A percentile compares a stretch with the other conserved stretches of the same genome.
Conservation (phyloP, 1,140 invertebrate species). For the Lerema accius region DNA sequence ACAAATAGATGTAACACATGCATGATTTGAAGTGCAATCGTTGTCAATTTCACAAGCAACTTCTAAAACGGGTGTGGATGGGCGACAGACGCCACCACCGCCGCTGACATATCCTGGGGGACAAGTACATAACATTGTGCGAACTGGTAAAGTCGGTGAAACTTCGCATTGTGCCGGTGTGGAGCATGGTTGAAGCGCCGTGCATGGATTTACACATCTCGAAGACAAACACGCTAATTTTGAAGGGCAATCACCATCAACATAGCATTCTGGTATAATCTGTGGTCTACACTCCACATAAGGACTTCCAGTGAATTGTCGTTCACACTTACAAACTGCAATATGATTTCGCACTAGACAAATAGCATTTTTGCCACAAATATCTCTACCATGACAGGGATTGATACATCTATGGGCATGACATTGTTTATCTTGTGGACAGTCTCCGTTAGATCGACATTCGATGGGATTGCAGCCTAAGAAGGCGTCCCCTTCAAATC, state of each 20-base stretch:
- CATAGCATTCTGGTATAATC: constrained; percentile 89
- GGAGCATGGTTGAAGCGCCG: constrained; percentile 89
- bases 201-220: constrained; percentile 93
- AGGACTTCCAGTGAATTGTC: constrained; percentile 89
- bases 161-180: constrained; percentile 92
- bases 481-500: constrained; percentile 91
- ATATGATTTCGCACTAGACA: constrained; percentile 92
- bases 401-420: constrained; percentile 93
- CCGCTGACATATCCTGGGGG: constrained; percentile 93
- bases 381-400: constrained; percentile 91
- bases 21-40: constrained; percentile 89
- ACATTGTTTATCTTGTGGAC: constrained; percentile 92
- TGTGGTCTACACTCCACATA: constrained; percentile 90
- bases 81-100: constrained; percentile 90
- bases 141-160: constrained; percentile 89
- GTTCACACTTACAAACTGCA: constrained; percentile 91
- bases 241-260: constrained; percentile 92
- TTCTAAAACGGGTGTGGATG: constrained; percentile 85
- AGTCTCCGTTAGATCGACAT: constrained; percentile 95
- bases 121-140: constrained; percentile 95
- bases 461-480: constrained; percentile 90
- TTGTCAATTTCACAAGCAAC: constrained; percentile 89
- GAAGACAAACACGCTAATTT: constrained; percentile 91
- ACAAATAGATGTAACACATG: constrained; percentile 91
- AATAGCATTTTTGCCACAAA: constrained; percentile 90